Evolutionary conservation across 2,888 invertebrate genomes (phyloP).

Genomic region (Gymnosoma rotundatum): DNA sequence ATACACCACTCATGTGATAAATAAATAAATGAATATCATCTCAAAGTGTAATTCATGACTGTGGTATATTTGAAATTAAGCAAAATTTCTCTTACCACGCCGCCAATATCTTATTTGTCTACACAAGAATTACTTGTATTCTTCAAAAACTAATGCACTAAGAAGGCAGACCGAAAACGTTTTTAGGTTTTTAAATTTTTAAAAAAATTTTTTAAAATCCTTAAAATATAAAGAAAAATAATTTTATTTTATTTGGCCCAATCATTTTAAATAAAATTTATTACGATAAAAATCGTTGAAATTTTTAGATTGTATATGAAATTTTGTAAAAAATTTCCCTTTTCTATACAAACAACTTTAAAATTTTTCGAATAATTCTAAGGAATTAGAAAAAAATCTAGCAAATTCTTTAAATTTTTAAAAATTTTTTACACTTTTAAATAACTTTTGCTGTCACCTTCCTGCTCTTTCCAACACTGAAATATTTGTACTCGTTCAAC

Average conservation of each 20-base stretch:
- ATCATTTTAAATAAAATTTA: too few species aligned
- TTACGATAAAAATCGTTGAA: too few species aligned
- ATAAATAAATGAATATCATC: slow-evolving; percentile 62
- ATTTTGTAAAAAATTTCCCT: too few species aligned
- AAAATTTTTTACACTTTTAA: neutral
- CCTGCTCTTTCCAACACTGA: neutral
- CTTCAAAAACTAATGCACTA: neutral
- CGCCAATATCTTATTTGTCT: slow-evolving; percentile 57
- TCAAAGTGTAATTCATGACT: slow-evolving; percentile 60
- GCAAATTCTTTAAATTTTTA: too few species aligned
- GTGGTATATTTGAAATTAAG: slow-evolving; percentile 71
- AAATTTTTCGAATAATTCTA: neutral
- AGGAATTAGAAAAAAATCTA: neutral
- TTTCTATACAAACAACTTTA: too few species aligned
- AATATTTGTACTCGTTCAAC: slow-evolving; percentile 13
- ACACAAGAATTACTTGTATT: neutral
- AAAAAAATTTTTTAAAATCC: neutral
- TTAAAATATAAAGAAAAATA: too few species aligned
- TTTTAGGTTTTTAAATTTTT: neutral
- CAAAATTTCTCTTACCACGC: slow-evolving; percentile 69
- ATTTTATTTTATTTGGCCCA: too few species aligned
- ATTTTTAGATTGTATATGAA: too few species aligned
- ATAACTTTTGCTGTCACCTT: neutral
- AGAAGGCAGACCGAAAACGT: neutral
- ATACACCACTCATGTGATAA: neutral